Evolutionary conservation across 1,140 invertebrate genomes (phyloP).

Genomic region (Cyphomyrmex costatus): DNA sequence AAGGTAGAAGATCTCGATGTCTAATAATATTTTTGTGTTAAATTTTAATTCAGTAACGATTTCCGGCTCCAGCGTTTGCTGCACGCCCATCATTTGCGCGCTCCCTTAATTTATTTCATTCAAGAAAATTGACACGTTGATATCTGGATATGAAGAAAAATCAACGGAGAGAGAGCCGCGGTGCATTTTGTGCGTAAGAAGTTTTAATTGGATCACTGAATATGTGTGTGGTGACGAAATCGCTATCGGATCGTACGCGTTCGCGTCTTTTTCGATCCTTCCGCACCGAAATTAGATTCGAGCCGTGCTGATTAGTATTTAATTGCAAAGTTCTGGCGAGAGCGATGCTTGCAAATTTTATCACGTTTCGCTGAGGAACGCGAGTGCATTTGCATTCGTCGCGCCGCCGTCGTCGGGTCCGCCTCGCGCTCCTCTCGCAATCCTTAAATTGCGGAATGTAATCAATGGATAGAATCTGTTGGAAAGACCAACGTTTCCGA

Average conservation of each 20-base stretch:
- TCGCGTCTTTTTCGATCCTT: conserved; percentile 48
- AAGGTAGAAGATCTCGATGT: too few species aligned
- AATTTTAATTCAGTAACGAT: too few species aligned
- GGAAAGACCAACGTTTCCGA: conserved; percentile 39
- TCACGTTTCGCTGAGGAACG: conserved; percentile 60
- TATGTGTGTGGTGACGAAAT: background rate
- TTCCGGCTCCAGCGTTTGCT: too few species aligned
- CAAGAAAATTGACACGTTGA: background rate
- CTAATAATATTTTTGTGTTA: too few species aligned
- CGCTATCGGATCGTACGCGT: background rate
- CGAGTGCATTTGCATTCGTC: conserved; percentile 61
- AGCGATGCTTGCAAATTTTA: conserved; percentile 63
- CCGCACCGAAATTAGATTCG: conserved; percentile 51
- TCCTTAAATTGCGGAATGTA: conserved; percentile 63
- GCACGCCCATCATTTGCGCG: too few species aligned
- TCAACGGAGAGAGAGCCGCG: background rate
- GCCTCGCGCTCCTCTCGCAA: conserved; percentile 43
- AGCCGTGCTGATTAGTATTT: conserved; percentile 59
- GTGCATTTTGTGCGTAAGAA: background rate
- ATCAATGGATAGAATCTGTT: conserved; percentile 59
- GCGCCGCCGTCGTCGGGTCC: conserved; percentile 39
- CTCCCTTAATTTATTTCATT: background rate
- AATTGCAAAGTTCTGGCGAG: conserved; percentile 60
- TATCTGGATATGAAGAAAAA: background rate
- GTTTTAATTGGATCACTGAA: conserved; percentile 37